A percentile compares a stretch with the other conserved stretches of the same genome.
Conservation (phyloP, 2,888 invertebrate species). For the Agrypnus murinus region DNA sequence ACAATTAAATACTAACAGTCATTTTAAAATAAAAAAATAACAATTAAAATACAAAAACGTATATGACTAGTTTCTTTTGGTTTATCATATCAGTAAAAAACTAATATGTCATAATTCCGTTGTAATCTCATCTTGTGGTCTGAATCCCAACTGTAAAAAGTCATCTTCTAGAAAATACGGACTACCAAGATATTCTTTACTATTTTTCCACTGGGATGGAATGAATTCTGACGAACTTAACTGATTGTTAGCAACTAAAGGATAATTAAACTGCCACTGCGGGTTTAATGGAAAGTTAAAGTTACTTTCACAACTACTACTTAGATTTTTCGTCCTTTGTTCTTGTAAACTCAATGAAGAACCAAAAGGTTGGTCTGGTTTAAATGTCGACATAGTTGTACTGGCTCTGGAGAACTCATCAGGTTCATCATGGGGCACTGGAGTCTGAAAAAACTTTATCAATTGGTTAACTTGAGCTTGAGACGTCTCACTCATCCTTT, state of each 20-base stretch:
- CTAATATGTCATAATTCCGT: constrained; percentile 80
- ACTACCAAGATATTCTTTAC: constrained; percentile 71
- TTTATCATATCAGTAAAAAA: constrained; percentile 6
- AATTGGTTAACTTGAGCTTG: constrained; percentile 83
- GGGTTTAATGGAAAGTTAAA: constrained; percentile 69
- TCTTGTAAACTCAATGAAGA: constrained; percentile 68
- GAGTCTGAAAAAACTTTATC: constrained; percentile 83
- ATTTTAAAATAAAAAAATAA: not conserved
- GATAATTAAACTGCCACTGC: constrained; percentile 74
- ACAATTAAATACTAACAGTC: constrained; percentile 30
- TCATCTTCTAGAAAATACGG: constrained; percentile 86
- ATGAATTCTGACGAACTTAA: constrained; percentile 70
- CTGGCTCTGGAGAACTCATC: constrained; percentile 59
- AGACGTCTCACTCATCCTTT: constrained; percentile 72
- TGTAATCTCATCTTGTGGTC: constrained; percentile 92
- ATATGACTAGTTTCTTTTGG: constrained; percentile 38
- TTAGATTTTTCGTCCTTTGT: constrained; percentile 65
- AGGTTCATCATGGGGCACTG: constrained; percentile 65
- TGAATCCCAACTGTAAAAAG: constrained; percentile 87
- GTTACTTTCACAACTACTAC: constrained; percentile 66
- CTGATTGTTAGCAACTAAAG: constrained; percentile 73
- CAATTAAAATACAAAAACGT: constrained; percentile 21
- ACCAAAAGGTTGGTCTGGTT: constrained; percentile 68
- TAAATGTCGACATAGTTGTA: constrained; percentile 70
- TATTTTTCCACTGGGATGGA: constrained; percentile 70